Percentiles rank a stretch among this genome's conserved stretches.
These are phyloP conservation scores for Salvelinus fontinalis DNA, from an alignment of 2,113 vertebrate species.

Conservation along the genomic window DNA sequence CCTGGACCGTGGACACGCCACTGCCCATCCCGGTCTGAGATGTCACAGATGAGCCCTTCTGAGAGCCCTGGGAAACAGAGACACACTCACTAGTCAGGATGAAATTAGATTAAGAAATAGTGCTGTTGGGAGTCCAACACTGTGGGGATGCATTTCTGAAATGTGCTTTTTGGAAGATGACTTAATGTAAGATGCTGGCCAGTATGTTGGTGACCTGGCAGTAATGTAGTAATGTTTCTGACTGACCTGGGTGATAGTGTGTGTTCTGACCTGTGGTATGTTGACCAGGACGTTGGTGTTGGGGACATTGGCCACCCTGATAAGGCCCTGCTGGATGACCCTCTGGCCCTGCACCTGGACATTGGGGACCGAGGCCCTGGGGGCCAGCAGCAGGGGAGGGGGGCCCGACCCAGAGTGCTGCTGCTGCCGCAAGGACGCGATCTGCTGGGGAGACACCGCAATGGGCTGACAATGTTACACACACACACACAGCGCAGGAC, in stretches of 20 bases:
- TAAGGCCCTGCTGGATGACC: slow-evolving; percentile 96
- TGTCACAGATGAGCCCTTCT: slow-evolving; percentile 80
- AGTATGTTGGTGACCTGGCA: neutral
- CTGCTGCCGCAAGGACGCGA: slow-evolving; percentile 89
- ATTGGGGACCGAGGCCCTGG: slow-evolving; percentile 88
- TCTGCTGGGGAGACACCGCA: slow-evolving; percentile 87
- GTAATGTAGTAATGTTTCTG: neutral
- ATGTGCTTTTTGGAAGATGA: neutral
- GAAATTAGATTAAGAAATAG: neutral
- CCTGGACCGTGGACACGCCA: slow-evolving; percentile 65
- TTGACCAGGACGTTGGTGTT: slow-evolving; percentile 91
- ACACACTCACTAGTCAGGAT: neutral
- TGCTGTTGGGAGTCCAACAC: neutral
- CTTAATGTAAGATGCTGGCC: neutral
- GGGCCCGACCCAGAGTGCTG: slow-evolving; percentile 91
- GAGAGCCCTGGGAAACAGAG: slow-evolving; percentile 75
- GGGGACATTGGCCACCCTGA: slow-evolving; percentile 91
- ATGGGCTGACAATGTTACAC: slow-evolving; percentile 66
- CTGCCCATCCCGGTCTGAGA: slow-evolving; percentile 67
- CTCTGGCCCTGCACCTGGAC: slow-evolving; percentile 95
- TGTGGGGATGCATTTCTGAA: too few relatives aligned
- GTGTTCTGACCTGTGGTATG: slow-evolving; percentile 73
- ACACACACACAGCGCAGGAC: neutral
- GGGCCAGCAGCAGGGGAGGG: slow-evolving; percentile 89
- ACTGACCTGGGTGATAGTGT: neutral